Percentiles rank a stretch among this genome's conserved stretches.
Conservation (phyloP, 1,140 invertebrate genomes). For the Coptotermes formosanus region DNA sequence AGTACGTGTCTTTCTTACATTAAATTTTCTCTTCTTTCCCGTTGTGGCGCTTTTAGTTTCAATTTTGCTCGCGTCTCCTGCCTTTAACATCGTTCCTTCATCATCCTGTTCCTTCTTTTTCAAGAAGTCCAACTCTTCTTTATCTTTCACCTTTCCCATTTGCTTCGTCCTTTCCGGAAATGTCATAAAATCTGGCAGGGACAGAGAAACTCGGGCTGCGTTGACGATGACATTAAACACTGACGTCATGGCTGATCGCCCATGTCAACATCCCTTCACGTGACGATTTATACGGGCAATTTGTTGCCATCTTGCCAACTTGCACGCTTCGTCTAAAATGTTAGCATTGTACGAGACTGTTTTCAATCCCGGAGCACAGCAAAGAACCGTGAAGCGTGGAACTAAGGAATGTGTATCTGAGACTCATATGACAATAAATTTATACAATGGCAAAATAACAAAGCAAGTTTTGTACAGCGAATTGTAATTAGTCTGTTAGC, state of each 20-base stretch:
- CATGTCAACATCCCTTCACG: background rate
- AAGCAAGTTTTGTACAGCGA: too few relatives aligned
- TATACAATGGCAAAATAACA: too few relatives aligned
- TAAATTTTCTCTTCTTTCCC: background rate
- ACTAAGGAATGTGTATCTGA: too few relatives aligned
- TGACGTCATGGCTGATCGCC: background rate
- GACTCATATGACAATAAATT: too few relatives aligned
- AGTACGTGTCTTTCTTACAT: background rate
- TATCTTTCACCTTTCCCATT: background rate
- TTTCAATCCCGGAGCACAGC: background rate
- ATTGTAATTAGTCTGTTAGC: too few relatives aligned
- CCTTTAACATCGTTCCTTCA: background rate
- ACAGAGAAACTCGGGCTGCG: background rate
- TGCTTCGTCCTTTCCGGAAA: background rate
- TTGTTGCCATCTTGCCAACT: constrained; percentile 6
- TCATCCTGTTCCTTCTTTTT: background rate
- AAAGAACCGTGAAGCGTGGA: too few relatives aligned
- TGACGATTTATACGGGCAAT: background rate
- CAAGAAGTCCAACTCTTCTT: background rate
- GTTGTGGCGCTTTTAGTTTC: background rate
- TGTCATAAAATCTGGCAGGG: background rate
- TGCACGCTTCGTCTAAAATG: background rate
- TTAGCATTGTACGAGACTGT: background rate
- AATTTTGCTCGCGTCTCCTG: background rate
- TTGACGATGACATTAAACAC: background rate